Conservation (phyloP, 2,797 vertebrate genomes). For the Leptatherina wallacei region DNA sequence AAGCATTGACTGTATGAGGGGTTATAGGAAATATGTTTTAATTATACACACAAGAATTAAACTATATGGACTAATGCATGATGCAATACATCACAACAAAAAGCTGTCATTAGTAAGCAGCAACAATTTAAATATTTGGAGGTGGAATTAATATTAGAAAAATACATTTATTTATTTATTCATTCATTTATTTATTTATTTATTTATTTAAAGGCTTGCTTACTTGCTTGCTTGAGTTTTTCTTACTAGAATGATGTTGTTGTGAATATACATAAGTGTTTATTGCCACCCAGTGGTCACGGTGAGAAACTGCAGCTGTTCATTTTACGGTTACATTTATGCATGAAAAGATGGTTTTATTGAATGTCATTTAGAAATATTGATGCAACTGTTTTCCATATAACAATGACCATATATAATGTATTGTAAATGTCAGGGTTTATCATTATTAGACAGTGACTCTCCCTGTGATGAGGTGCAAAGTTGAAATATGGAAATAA, state of each 20-base stretch:
- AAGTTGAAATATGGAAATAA: too few relatives aligned
- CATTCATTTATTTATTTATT: background rate
- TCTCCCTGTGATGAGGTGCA: too few relatives aligned
- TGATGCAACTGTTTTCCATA: background rate
- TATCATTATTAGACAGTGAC: too few relatives aligned
- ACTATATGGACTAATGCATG: background rate
- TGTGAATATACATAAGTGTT: background rate
- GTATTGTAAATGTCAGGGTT: too few relatives aligned
- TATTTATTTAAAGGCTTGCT: background rate
- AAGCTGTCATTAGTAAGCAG: background rate
- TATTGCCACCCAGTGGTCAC: constrained; percentile 25
- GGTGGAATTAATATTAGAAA: background rate
- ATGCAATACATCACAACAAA: background rate
- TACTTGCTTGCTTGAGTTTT: background rate
- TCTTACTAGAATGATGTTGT: background rate
- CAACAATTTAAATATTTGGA: too few relatives aligned
- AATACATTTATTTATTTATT: background rate
- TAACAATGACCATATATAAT: too few relatives aligned
- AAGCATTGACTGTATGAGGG: background rate
- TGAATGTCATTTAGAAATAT: background rate
- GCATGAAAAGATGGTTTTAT: background rate
- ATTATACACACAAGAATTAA: background rate
- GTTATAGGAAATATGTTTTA: background rate
- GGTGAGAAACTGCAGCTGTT: constrained; percentile 1
- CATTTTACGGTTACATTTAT: background rate